Evolutionary conservation across 2,797 vertebrate genomes (phyloP).

Genomic region (Muraenolepis orangiensis): DNA sequence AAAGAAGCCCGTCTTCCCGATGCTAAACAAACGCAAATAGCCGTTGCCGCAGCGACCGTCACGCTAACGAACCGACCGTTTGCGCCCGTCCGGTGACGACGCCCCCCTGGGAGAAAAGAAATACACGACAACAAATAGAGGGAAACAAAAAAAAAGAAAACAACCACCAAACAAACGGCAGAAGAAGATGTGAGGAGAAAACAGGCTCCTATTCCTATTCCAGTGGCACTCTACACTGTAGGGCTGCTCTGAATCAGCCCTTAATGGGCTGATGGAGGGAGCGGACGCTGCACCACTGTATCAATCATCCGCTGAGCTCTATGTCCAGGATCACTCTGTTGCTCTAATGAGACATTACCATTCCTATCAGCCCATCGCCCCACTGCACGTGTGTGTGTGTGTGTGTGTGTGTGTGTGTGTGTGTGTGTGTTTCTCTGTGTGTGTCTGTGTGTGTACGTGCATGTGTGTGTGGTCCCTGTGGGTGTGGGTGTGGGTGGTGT

Average conservation of each 20-base stretch:
- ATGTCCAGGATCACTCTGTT: conserved; percentile 59
- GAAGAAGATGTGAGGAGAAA: conserved; percentile 22
- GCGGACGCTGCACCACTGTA: conserved; percentile 62
- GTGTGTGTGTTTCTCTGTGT: neutral
- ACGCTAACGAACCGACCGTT: neutral
- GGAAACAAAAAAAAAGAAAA: neutral
- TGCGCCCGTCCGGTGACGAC: neutral
- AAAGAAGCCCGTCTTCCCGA: neutral
- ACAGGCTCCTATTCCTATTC: conserved; percentile 55
- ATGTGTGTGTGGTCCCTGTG: conserved; percentile 10
- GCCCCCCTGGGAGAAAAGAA: neutral
- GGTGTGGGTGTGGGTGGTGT: neutral
- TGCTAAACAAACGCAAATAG: neutral
- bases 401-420: neutral
- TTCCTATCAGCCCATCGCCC: conserved; percentile 66
- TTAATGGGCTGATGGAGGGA: conserved; percentile 70
- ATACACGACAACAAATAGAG: neutral
- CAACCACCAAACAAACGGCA: neutral
- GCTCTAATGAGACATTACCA: conserved; percentile 76
- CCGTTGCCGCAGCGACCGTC: neutral
- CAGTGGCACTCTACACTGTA: conserved; percentile 59
- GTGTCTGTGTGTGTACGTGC: conserved; percentile 7
- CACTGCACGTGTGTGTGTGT: neutral
- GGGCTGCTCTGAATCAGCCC: conserved; percentile 66
- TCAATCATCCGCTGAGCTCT: conserved; percentile 69